Evolutionary conservation across 2,888 invertebrate genomes (phyloP), one percentile per base, ranked within the genome.

Genomic region (Matsumyia berberina): DNA sequence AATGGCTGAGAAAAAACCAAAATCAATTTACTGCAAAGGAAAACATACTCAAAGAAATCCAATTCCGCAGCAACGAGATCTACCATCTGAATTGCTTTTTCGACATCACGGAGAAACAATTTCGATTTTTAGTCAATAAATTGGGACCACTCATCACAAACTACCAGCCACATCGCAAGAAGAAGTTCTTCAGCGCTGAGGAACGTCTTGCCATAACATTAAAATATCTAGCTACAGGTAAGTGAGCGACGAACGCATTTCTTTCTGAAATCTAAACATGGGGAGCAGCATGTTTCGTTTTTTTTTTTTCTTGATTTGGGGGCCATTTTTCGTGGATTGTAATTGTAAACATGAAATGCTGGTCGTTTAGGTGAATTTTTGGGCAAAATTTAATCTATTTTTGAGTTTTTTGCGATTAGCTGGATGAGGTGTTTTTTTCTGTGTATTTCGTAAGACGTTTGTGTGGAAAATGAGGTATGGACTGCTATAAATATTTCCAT

Each of bases 141-240:
- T 83, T 91, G 82, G 90, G 89, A 82, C 90, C 90, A 58, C 88
- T 90, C 57, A 91, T 91, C 49, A 90, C 90, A 83, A 88, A 90
- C 76, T 90, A 90, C 78, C 90, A 91, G 85, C 91, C 91, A 15
- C 91, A 90, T 86, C 89, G 91, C 74, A 91, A 90, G 76, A 90
- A 90, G 85, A 91, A 90, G 82, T 89, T 90, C 24, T 91, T 91
- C 76, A 90, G 90, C 81, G 90, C 91, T 29, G 91, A 91, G 87
- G 90, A 90, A 86, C 89, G 91, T 33, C 88, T 91, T 66, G 90
- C 91, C 74, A 91, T 91, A 86, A 91, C 91, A 87, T 88, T 91
- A 72, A 91, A 91, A 88, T 91, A 91, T 89, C 88, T 91, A 88
- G 91, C 91, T 85, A 91, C 91, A 88, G 91, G 91, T 91, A 88